These are phyloP conservation scores for Tinea semifulvella DNA, from an alignment of 2,888 invertebrate genomes.

Conservation along the genomic window DNA sequence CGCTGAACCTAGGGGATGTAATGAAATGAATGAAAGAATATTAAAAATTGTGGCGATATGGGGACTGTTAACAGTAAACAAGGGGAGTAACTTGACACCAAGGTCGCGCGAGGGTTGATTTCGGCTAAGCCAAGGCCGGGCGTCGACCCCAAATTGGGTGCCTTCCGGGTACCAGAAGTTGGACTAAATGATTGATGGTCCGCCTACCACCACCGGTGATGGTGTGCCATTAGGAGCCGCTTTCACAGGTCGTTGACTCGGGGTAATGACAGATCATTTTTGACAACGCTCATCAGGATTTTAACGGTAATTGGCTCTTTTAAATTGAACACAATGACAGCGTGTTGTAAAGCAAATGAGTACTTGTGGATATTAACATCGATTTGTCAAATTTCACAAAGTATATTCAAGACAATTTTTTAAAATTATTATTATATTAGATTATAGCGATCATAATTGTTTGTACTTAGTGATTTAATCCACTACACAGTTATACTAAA, in stretches of 20 bases:
- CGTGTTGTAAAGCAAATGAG: too few relatives aligned
- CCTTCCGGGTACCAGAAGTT: constrained; percentile 37
- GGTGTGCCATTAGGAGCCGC: constrained; percentile 11
- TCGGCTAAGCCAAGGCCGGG: constrained; percentile 35
- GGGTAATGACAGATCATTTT: constrained; percentile 12
- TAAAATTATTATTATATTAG: too few relatives aligned
- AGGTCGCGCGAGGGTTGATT: constrained; percentile 29
- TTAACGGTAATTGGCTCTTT: constrained; percentile 6
- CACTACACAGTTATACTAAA: too few relatives aligned
- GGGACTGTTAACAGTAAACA: too few relatives aligned
- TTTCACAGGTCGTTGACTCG: constrained; percentile 12
- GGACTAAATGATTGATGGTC: constrained; percentile 36
- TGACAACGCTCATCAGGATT: constrained; percentile 5
- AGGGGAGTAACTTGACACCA: constrained; percentile 26
- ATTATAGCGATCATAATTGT: too few relatives aligned
- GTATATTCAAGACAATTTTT: too few relatives aligned
- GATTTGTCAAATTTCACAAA: too few relatives aligned
- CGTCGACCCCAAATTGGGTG: constrained; percentile 31
- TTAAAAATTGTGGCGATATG: too few relatives aligned
- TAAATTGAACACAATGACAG: not conserved
- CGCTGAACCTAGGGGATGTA: too few relatives aligned
- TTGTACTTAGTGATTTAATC: too few relatives aligned
- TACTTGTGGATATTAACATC: too few relatives aligned
- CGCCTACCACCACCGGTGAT: constrained; percentile 14
- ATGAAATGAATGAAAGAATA: too few relatives aligned